Evolutionary conservation across 2,797 vertebrate genomes (phyloP).

Genomic region (Buphagus erythrorhynchus): DNA sequence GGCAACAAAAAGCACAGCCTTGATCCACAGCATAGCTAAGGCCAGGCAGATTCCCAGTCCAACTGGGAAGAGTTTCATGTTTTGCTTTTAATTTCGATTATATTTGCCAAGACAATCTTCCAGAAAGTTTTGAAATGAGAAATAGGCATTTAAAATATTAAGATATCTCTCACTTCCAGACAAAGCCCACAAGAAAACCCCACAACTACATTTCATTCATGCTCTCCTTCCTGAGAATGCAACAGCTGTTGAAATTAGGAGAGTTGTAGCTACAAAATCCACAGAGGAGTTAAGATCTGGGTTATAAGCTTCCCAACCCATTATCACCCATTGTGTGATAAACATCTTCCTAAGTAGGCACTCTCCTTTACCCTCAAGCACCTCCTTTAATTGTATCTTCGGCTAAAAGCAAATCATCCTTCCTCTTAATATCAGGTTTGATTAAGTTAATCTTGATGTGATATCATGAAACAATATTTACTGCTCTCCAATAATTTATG

Average conservation of each 20-base stretch:
- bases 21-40: not conserved
- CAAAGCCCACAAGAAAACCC: not conserved
- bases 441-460: constrained; percentile 69
- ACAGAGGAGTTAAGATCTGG: constrained; percentile 36
- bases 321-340: constrained; percentile 27
- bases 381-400: constrained; percentile 69
- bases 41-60: not conserved
- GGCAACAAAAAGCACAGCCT: not conserved
- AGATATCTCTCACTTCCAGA: not conserved
- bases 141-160: not conserved
- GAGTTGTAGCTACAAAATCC: not conserved
- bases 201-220: not conserved
- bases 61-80: not conserved
- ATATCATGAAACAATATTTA: constrained; percentile 74
- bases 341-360: constrained; percentile 49
- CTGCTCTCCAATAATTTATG: constrained; percentile 72
- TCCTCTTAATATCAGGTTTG: constrained; percentile 69
- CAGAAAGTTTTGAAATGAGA: not conserved
- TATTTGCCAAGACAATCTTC: not conserved
- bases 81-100: not conserved
- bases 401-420: constrained; percentile 64
- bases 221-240: not conserved
- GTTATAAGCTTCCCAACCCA: constrained; percentile 29
- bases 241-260: not conserved
- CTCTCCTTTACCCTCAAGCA: constrained; percentile 68